Conservation (phyloP, 2,113 vertebrate species). For the Dromiciops gliroides region DNA sequence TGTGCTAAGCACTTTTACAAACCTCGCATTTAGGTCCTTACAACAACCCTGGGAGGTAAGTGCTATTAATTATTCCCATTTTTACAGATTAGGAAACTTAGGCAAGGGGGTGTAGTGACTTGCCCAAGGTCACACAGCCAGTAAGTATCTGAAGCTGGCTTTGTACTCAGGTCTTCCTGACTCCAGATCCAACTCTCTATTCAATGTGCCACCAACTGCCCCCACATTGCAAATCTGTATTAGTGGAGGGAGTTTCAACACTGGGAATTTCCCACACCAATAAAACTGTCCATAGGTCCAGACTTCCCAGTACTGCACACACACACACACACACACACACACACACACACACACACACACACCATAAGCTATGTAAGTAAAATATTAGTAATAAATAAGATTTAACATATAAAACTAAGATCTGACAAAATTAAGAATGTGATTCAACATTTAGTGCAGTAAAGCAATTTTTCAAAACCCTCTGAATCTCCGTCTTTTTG, state of each 20-base stretch:
- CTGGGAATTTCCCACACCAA: not conserved
- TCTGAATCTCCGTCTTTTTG: not conserved
- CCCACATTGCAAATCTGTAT: not conserved
- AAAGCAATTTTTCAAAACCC: not conserved
- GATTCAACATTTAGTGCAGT: not conserved
- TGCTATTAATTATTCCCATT: not conserved
- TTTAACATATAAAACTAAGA: not conserved
- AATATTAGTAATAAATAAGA: not conserved
- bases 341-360: not conserved
- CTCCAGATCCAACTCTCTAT: not conserved
- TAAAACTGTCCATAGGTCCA: not conserved
- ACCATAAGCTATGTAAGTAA: not conserved
- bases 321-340: too few relatives aligned
- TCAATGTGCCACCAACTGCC: not conserved
- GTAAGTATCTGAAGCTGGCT: not conserved
- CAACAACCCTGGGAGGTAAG: not conserved
- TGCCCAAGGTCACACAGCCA: not conserved
- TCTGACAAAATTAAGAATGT: not conserved
- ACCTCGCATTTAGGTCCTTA: not conserved
- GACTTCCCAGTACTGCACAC: not conserved
- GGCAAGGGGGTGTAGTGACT: not conserved
- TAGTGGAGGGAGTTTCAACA: not conserved
- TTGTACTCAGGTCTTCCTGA: not conserved
- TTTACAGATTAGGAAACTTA: not conserved
- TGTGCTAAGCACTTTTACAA: not conserved